A percentile compares a stretch with the other conserved stretches of the same genome.
These are phyloP conservation scores for Platichthys stellatus DNA, from an alignment of 2,113 vertebrate species.

Conservation along the genomic window DNA sequence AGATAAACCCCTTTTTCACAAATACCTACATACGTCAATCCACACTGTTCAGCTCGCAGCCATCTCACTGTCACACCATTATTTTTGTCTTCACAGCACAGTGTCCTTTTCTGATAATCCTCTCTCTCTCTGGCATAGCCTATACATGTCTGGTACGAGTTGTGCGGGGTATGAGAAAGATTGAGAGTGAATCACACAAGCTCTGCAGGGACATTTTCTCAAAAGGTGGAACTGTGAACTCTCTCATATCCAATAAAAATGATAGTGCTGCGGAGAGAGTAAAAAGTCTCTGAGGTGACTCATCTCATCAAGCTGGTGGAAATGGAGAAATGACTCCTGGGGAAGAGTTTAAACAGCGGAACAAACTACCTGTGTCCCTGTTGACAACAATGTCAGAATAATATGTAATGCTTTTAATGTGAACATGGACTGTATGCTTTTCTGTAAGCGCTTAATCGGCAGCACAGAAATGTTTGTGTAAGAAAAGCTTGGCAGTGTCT, in stretches of 20 bases:
- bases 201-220: slow-evolving; percentile 26
- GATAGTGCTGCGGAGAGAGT: neutral
- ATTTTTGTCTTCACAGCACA: neutral
- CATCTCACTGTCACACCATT: neutral
- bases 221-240: slow-evolving; percentile 44
- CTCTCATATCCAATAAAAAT: slow-evolving; percentile 47
- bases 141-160: slow-evolving; percentile 4
- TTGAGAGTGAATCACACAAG: slow-evolving; percentile 32
- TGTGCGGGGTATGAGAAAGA: slow-evolving; percentile 5
- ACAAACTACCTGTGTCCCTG: neutral
- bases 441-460: too few species aligned
- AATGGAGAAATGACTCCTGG: slow-evolving; percentile 16
- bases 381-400: neutral
- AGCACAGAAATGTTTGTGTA: too few species aligned
- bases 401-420: slow-evolving; percentile 9
- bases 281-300: slow-evolving; percentile 33
- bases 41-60: neutral
- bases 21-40: neutral
- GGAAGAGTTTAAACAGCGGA: slow-evolving; percentile 10
- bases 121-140: slow-evolving; percentile 21
- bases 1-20: neutral
- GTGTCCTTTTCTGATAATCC: neutral
- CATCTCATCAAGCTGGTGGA: slow-evolving; percentile 38
- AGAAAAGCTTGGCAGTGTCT: neutral
- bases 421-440: neutral